Evolutionary conservation across 1,140 invertebrate species (phyloP).

Genomic region (Trialeurodes vaporariorum): DNA sequence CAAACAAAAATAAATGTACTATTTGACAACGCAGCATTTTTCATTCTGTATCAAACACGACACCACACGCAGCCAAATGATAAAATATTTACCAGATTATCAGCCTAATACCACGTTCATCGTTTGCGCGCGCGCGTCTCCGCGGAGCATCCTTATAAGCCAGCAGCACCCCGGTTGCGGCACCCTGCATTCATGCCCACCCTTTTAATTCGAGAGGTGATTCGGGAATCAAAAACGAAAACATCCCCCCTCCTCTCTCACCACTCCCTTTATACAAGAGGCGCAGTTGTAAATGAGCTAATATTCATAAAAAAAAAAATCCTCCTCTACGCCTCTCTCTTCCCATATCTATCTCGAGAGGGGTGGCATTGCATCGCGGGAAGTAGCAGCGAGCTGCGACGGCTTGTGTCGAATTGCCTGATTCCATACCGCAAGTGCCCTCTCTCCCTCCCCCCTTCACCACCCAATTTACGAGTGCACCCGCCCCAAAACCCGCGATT

Average conservation of each 20-base stretch:
- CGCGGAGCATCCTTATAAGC: neutral
- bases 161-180: too few relatives aligned
- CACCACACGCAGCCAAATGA: neutral
- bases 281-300: neutral
- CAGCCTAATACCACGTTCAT: neutral
- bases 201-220: neutral
- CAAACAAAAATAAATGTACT: too few relatives aligned
- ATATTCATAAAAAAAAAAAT: slow-evolving; percentile 1
- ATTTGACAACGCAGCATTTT: too few relatives aligned
- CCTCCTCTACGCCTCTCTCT: too few relatives aligned
- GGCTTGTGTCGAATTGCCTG: neutral
- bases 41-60: too few relatives aligned
- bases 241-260: neutral
- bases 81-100: neutral
- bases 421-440: neutral
- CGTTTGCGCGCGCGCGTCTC: too few relatives aligned
- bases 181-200: too few relatives aligned
- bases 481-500: too few relatives aligned
- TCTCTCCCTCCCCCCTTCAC: neutral
- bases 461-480: neutral
- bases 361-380: too few relatives aligned
- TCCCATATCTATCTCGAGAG: too few relatives aligned
- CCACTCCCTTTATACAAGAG: too few relatives aligned
- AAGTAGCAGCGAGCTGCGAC: neutral
- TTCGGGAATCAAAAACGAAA: neutral